Evolutionary conservation across 2,113 vertebrate species (phyloP).

Genomic region (Pachyramphus minor): DNA sequence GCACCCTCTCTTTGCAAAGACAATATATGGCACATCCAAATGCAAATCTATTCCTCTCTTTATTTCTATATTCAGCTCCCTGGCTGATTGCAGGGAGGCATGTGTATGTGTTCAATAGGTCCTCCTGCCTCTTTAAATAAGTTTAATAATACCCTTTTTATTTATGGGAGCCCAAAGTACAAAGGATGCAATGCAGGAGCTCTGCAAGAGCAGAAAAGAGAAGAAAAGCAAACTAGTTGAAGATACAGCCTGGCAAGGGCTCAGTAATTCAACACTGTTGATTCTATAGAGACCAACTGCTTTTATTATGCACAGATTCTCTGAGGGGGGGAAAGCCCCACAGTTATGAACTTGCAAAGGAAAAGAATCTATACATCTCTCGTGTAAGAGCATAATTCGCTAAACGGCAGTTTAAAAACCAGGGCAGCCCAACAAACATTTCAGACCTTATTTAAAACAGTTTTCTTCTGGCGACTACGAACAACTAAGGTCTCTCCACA

Average conservation of each 20-base stretch:
- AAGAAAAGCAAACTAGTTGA: conserved; percentile 32
- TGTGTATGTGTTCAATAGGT: conserved; percentile 46
- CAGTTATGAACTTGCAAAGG: not conserved
- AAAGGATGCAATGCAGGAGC: conserved; percentile 45
- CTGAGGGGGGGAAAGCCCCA: not conserved
- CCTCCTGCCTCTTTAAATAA: conserved; percentile 56
- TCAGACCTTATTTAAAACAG: not conserved
- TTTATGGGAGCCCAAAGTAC: conserved; percentile 45
- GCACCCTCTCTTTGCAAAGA: conserved; percentile 41
- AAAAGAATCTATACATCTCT: not conserved
- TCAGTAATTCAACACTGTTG: conserved; percentile 47
- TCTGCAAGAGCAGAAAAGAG: not conserved
- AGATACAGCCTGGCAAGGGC: conserved; percentile 4
- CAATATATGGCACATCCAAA: conserved; percentile 52
- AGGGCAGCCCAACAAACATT: not conserved
- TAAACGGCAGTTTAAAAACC: not conserved
- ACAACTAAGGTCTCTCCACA: not conserved
- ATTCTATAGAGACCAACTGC: conserved; percentile 40
- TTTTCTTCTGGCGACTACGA: not conserved
- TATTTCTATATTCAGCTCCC: conserved; percentile 61
- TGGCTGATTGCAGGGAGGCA: conserved; percentile 41
- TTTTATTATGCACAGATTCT: not conserved
- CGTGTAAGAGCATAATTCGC: not conserved
- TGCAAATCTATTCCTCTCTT: conserved; percentile 63
- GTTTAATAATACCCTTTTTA: conserved; percentile 68